Evolutionary conservation across 2,797 vertebrate species (phyloP).

Genomic region (Erethizon dorsatum): DNA sequence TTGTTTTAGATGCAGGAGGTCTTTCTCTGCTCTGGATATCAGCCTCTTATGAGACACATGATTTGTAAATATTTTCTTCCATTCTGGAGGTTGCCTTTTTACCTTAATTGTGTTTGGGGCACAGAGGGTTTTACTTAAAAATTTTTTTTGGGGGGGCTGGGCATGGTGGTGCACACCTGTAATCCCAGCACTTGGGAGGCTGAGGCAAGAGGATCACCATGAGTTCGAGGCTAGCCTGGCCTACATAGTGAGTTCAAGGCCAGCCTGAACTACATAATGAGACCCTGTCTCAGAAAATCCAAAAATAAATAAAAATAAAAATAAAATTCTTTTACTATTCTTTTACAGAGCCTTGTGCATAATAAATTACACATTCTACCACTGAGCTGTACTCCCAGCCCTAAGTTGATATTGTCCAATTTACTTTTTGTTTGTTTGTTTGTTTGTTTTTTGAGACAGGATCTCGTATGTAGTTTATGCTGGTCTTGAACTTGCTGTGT

Average conservation of each 20-base stretch:
- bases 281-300: neutral
- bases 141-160: neutral
- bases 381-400: neutral
- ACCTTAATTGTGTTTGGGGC: slow-evolving; percentile 13
- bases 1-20: neutral
- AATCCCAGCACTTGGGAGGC: neutral
- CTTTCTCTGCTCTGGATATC: slow-evolving; percentile 30
- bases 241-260: neutral
- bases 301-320: no score
- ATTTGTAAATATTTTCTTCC: slow-evolving; percentile 2
- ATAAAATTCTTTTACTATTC: neutral
- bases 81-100: neutral
- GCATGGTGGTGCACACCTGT: neutral
- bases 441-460: neutral
- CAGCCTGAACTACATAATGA: neutral
- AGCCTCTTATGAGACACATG: neutral
- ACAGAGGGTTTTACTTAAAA: neutral
- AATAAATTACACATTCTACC: neutral
- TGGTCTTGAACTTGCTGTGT: neutral
- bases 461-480: neutral
- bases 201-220: neutral
- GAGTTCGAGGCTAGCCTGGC: neutral
- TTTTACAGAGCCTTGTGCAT: neutral
- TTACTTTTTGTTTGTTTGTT: no score
- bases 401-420: neutral